A percentile compares a stretch with the other conserved stretches of the same genome.
Evolutionary conservation across 2,888 invertebrate genomes (phyloP).

Genomic region (Drosophila tanythrix): DNA sequence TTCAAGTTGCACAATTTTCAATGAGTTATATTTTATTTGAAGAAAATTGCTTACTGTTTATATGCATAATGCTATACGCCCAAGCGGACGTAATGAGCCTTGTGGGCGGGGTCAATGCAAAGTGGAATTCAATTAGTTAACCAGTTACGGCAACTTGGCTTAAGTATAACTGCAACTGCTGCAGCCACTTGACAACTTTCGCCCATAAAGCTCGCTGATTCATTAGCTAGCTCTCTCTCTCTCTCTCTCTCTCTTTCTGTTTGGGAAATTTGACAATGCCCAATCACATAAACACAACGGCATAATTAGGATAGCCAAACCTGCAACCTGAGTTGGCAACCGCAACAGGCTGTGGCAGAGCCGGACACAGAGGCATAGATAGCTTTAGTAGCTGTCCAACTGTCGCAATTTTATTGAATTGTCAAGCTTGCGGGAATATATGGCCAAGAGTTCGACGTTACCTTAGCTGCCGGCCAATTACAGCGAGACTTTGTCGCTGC

Average conservation of each 20-base stretch:
- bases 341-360: constrained; percentile 1
- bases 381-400: constrained; percentile 27
- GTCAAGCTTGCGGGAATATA: constrained; percentile 58
- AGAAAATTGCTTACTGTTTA: neutral
- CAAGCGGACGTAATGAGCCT: constrained; percentile 49
- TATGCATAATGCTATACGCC: constrained; percentile 17
- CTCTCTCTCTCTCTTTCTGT: neutral
- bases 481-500: constrained; percentile 47
- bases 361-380: neutral
- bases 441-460: constrained; percentile 44
- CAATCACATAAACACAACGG: constrained; percentile 62
- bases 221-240: constrained; percentile 29
- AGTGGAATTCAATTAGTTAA: constrained; percentile 59
- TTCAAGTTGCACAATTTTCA: neutral
- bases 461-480: constrained; percentile 65
- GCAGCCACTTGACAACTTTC: constrained; percentile 56
- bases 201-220: constrained; percentile 61
- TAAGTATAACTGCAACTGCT: constrained; percentile 21
- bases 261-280: constrained; percentile 53
- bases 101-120: constrained; percentile 47
- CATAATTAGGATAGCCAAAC: constrained; percentile 56
- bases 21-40: neutral
- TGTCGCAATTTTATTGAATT: constrained; percentile 72
- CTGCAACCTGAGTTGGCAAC: constrained; percentile 34
- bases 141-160: constrained; percentile 16